Conservation (phyloP, 2,113 vertebrate species). For the Syrrhaptes paradoxus region DNA sequence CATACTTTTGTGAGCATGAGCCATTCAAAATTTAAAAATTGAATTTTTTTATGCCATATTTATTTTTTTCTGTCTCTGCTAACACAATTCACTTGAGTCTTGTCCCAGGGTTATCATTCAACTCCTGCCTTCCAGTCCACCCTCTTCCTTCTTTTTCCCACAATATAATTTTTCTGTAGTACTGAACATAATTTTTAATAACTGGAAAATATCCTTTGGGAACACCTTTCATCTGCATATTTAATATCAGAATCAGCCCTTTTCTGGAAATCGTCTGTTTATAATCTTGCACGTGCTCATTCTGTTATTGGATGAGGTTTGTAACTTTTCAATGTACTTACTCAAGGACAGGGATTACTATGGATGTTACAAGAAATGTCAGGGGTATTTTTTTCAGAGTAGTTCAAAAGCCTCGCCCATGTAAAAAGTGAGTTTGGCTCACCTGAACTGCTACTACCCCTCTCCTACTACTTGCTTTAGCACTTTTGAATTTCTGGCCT, state of each 20-base stretch:
- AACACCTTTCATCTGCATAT: not conserved
- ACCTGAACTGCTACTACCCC: not conserved
- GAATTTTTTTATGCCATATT: not conserved
- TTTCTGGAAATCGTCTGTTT: not conserved
- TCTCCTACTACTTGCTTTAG: not conserved
- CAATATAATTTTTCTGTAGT: not conserved
- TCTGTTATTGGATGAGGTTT: not conserved
- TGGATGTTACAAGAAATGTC: not conserved
- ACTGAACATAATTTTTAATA: not conserved
- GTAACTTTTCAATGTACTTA: not conserved
- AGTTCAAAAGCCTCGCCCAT: not conserved
- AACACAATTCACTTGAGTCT: not conserved
- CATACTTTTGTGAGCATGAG: not conserved
- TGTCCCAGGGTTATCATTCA: not conserved
- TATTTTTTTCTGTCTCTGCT: not conserved
- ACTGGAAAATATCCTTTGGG: not conserved
- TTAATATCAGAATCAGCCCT: not conserved
- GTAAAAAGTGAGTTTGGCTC: not conserved
- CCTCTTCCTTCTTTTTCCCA: not conserved
- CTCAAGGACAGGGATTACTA: not conserved
- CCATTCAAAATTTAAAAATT: not conserved
- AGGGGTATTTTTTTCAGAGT: not conserved
- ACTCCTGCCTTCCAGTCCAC: not conserved
- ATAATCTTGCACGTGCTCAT: not conserved
- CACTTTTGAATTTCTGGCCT: not conserved